phyloP scores from a whole-genome alignment of 2,888 invertebrate species.

The Pheosia gnoma region DNA sequence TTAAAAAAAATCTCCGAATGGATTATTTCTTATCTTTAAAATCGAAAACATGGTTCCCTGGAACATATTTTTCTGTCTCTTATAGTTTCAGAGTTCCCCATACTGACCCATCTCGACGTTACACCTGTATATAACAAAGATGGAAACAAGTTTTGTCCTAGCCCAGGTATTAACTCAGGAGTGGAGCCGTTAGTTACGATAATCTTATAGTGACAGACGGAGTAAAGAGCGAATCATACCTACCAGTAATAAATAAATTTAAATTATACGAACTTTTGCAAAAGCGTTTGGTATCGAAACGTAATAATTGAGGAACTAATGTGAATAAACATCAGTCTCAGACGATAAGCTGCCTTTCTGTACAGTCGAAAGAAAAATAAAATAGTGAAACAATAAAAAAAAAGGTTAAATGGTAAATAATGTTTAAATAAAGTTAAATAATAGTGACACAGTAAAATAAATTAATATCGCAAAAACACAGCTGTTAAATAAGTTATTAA shows the following conservation, averaged over 20 bases:
- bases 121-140: no score
- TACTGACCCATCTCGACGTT: no score
- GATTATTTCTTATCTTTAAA: no score
- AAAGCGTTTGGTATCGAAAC: background rate
- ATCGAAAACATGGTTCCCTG: no score
- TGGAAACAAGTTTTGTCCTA: no score
- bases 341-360: background rate
- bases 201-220: background rate
- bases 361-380: background rate
- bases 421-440: no score
- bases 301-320: background rate
- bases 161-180: no score
- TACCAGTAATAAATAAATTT: background rate
- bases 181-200: no score
- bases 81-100: no score
- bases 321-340: background rate
- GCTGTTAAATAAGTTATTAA: background rate
- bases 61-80: no score
- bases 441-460: background rate
- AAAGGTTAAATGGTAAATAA: background rate
- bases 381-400: background rate
- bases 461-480: no score
- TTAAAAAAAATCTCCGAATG: no score
- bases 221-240: background rate
- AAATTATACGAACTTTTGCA: background rate